These are phyloP conservation scores for Caenorhabditis doughertyi DNA, from an alignment of 2,888 invertebrate genomes.

Conservation along the genomic window DNA sequence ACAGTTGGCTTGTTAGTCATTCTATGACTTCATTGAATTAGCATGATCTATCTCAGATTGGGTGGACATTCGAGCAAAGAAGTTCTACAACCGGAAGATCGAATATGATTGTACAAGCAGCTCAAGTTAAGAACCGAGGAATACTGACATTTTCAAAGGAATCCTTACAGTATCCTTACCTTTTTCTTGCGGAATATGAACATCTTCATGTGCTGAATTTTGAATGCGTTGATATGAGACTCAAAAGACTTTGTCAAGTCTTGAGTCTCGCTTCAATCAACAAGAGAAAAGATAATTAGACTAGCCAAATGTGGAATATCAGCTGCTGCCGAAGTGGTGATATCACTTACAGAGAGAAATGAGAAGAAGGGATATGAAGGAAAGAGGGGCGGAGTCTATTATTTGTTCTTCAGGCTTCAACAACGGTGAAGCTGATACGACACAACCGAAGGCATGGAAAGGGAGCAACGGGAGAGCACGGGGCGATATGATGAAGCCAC, in stretches of 20 bases:
- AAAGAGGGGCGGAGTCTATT: slow-evolving; percentile 6
- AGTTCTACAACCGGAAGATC: too few species aligned
- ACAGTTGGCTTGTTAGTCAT: too few species aligned
- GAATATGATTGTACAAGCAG: too few species aligned
- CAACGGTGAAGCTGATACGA: slow-evolving; percentile 13
- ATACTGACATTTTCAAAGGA: neutral
- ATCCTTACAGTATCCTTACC: slow-evolving; percentile 20
- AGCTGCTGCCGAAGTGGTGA: slow-evolving; percentile 45
- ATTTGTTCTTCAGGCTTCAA: slow-evolving; percentile 26
- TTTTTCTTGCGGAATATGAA: slow-evolving; percentile 58
- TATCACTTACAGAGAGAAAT: slow-evolving; percentile 33
- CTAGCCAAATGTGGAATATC: slow-evolving; percentile 20
- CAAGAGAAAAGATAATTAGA: slow-evolving; percentile 19
- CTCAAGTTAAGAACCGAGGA: neutral
- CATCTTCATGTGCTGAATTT: slow-evolving; percentile 63
- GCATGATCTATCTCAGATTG: too few species aligned
- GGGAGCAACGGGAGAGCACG: neutral
- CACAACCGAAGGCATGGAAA: neutral
- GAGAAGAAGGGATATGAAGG: neutral
- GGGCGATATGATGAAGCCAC: slow-evolving; percentile 12
- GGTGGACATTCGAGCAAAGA: too few species aligned
- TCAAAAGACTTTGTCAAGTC: slow-evolving; percentile 16
- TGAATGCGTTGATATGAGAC: slow-evolving; percentile 14
- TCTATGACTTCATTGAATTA: too few species aligned
- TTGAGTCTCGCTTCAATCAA: slow-evolving; percentile 14